phyloP scores from a whole-genome alignment of 1,140 invertebrate genomes.

The Drosophila saltans region DNA sequence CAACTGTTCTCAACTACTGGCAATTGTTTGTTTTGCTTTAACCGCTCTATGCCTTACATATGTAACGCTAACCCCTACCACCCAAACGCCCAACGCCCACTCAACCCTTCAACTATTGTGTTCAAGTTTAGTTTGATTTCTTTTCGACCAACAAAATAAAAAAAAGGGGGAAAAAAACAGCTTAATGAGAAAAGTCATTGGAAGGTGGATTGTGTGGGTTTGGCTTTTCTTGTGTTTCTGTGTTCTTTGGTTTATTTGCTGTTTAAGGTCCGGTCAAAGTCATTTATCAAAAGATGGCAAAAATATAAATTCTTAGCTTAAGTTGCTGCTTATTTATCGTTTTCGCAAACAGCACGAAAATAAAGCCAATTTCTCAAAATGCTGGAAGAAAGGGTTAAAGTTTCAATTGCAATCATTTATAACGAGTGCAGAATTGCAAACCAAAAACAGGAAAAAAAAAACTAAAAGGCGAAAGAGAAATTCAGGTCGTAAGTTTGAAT shows the following conservation, averaged over 20 bases:
- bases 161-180: not conserved
- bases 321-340: slow-evolving; percentile 69
- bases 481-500: not conserved
- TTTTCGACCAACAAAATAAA: slow-evolving; percentile 46
- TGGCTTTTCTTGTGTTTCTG: not conserved
- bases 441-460: not conserved
- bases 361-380: slow-evolving; percentile 72
- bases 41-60: slow-evolving; percentile 65
- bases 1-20: slow-evolving; percentile 56
- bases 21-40: slow-evolving; percentile 77
- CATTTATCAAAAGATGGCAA: slow-evolving; percentile 68
- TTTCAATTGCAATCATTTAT: slow-evolving; percentile 72
- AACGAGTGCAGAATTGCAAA: slow-evolving; percentile 22
- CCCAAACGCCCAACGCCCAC: slow-evolving; percentile 6
- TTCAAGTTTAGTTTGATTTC: slow-evolving; percentile 66
- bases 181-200: slow-evolving; percentile 78
- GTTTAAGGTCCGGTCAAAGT: slow-evolving; percentile 50
- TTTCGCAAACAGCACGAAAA: slow-evolving; percentile 39
- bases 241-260: slow-evolving; percentile 1
- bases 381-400: slow-evolving; percentile 56
- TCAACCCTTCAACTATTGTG: slow-evolving; percentile 37
- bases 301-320: slow-evolving; percentile 65
- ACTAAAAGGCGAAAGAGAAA: not conserved
- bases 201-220: slow-evolving; percentile 46
- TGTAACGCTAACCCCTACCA: slow-evolving; percentile 37